A percentile compares a stretch with the other conserved stretches of the same genome.
These are phyloP conservation scores for Tetranychus urticae DNA, from an alignment of 1,140 invertebrate genomes.

Conservation along the genomic window DNA sequence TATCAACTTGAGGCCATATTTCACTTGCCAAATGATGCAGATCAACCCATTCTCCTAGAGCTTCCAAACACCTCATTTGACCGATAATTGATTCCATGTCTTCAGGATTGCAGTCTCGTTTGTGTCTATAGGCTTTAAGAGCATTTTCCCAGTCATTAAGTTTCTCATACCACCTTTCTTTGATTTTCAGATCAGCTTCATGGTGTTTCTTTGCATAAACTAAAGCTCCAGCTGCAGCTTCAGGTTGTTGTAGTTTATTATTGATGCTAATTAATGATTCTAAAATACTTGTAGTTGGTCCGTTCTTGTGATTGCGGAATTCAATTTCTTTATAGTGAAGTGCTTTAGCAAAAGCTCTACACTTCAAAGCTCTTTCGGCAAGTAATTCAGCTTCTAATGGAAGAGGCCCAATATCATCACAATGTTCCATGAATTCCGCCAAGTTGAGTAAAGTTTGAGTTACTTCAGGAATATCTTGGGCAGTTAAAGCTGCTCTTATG, in stretches of 20 bases:
- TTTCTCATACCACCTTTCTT: constrained; percentile 96
- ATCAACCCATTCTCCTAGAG: constrained; percentile 82
- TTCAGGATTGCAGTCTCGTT: constrained; percentile 21
- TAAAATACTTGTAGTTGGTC: constrained; percentile 44
- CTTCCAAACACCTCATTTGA: constrained; percentile 87
- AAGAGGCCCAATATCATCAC: constrained; percentile 60
- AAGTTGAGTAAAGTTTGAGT: constrained; percentile 92
- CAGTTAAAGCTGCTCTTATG: constrained; percentile 63
- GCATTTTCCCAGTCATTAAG: constrained; percentile 96
- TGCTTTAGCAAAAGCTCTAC: constrained; percentile 77
- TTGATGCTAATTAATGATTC: constrained; percentile 91
- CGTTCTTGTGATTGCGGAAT: constrained; percentile 33
- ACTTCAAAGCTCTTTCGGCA: constrained; percentile 29
- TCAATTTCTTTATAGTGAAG: constrained; percentile 97
- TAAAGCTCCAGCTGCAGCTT: constrained; percentile 76
- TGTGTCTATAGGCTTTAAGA: constrained; percentile 48
- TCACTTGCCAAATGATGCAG: constrained; percentile 49
- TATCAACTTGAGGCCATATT: constrained; percentile 36
- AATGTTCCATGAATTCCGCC: constrained; percentile 98
- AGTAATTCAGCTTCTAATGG: constrained; percentile 60
- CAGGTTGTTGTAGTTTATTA: constrained; percentile 93
- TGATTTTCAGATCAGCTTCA: constrained; percentile 26
- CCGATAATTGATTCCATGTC: constrained; percentile 66
- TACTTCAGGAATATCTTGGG: constrained; percentile 83
- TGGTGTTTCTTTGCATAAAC: constrained; percentile 67